Conservation (phyloP, 1,140 invertebrate species). For the Maconellicoccus hirsutus region DNA sequence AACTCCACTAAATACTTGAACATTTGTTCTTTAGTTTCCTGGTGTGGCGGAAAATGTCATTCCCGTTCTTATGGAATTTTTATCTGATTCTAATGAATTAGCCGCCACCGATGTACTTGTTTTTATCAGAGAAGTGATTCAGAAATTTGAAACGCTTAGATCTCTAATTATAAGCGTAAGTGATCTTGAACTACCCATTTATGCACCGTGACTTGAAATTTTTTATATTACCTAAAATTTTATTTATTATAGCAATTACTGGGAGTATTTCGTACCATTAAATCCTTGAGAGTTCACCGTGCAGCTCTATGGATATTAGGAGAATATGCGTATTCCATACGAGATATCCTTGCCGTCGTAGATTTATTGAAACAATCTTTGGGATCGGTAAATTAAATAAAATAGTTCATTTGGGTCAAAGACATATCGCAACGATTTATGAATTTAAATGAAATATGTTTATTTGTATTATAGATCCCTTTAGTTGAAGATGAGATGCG, state of each 20-base stretch:
- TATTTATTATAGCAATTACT: slow-evolving; percentile 49
- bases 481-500: slow-evolving; percentile 81
- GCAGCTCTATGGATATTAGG: slow-evolving; percentile 96
- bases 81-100: slow-evolving; percentile 88
- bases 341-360: slow-evolving; percentile 71
- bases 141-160: slow-evolving; percentile 74
- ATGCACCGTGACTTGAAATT: neutral
- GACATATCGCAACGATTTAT: neutral
- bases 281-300: slow-evolving; percentile 75
- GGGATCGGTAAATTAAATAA: slow-evolving; percentile 48
- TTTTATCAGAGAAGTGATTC: slow-evolving; percentile 89
- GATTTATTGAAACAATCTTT: slow-evolving; percentile 60
- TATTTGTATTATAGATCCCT: slow-evolving; percentile 45
- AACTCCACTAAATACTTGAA: slow-evolving; percentile 16
- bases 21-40: slow-evolving; percentile 55
- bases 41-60: slow-evolving; percentile 90
- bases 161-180: slow-evolving; percentile 62
- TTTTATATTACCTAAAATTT: slow-evolving; percentile 23
- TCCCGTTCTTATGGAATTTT: slow-evolving; percentile 87
- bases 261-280: slow-evolving; percentile 70
- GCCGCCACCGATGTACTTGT: slow-evolving; percentile 89
- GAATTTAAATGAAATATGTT: neutral
- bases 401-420: slow-evolving; percentile 3
- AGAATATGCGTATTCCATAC: slow-evolving; percentile 73
- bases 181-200: neutral